Base-by-base conservation (phyloP, 92 coral and sea anemone genomes). In the Paramuricea clavata region DNA sequence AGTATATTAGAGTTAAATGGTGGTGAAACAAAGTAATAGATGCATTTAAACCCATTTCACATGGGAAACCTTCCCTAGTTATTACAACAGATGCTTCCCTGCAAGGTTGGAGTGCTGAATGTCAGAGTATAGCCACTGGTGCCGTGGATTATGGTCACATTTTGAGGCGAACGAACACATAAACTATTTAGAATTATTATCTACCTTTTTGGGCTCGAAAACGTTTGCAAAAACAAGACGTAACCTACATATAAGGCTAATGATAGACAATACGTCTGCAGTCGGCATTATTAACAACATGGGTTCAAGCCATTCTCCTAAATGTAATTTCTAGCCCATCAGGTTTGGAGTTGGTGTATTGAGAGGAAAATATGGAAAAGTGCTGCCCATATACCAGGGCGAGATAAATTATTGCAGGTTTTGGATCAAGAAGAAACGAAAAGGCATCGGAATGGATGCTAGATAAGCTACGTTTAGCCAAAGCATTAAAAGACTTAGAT, bases 271-370 rank as follows among this genome's bases (percentile, higher is more conserved):
- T 85, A 91, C 87, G 67, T 82, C 92, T 22, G 92, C 92, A 36
- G 87, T 91, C 16, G 12, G 84, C 25, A 86, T 73, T 11, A 31
- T 90, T 26, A 90, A 90, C 79, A 81, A 90, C 81, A 86, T 90
- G 90, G 93, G 93, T 36, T 86, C 93, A 10, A 90, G 90, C 81
- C 93, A 90, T 49, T 90, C 93, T 12, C 39, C 2, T 19, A 57
- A 49, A 8, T 47, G 88, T 36, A 86, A 90, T 50, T 21, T 30
- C 65, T 90, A 6, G 64, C 50, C 3, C 86, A 90, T 47, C 22
- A 43, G 33, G 86, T 90, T 23, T 90, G 93, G 93, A 87, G 86
- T 78, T 90, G 93, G 92, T 89, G 92, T 50, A 85, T 74, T 21
- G 12, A 25, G 35, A 60, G 81, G 22, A 67, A 72, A 9, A 70